Evolutionary conservation across 2,797 vertebrate genomes (phyloP).

Genomic region (Cynodonichthys magdalenae): DNA sequence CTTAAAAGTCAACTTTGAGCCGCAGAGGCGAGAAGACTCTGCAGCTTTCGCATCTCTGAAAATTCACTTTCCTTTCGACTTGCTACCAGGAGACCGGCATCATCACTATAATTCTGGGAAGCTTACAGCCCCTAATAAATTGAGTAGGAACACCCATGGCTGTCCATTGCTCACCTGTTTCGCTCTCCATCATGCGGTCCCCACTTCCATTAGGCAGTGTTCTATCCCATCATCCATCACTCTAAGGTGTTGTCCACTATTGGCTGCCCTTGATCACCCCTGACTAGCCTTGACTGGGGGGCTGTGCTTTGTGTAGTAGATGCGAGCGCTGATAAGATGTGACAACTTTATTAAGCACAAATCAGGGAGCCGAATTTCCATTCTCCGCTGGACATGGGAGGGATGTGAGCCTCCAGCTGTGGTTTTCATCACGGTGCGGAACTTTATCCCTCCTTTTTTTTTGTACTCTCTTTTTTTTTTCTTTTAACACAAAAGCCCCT

Average conservation of each 20-base stretch:
- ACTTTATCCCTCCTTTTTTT: slow-evolving; percentile 43
- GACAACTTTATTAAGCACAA: slow-evolving; percentile 83
- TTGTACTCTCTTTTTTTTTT: too few species aligned
- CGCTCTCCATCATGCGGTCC: slow-evolving; percentile 47
- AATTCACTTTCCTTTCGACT: slow-evolving; percentile 24
- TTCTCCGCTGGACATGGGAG: slow-evolving; percentile 61
- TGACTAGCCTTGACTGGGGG: slow-evolving; percentile 58
- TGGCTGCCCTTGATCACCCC: slow-evolving; percentile 60
- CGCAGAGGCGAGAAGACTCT: not conserved
- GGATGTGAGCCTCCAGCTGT: slow-evolving; percentile 53
- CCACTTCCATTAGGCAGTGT: slow-evolving; percentile 53
- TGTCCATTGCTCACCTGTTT: slow-evolving; percentile 44
- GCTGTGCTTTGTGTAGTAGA: slow-evolving; percentile 65
- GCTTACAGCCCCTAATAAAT: slow-evolving; percentile 50
- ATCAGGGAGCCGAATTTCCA: slow-evolving; percentile 65
- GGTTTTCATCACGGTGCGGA: slow-evolving; percentile 44
- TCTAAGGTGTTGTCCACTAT: slow-evolving; percentile 59
- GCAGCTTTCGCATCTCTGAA: slow-evolving; percentile 1
- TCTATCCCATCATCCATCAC: slow-evolving; percentile 74
- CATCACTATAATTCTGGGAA: slow-evolving; percentile 28
- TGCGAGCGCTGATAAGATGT: slow-evolving; percentile 78
- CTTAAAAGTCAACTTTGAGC: slow-evolving; percentile 24
- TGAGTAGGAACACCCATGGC: slow-evolving; percentile 23
- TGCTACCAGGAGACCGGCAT: slow-evolving; percentile 12
- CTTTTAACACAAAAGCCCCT: slow-evolving; percentile 50